These are phyloP conservation scores for Spodoptera litura DNA, from an alignment of 1,140 invertebrate species.

Conservation along the genomic window DNA sequence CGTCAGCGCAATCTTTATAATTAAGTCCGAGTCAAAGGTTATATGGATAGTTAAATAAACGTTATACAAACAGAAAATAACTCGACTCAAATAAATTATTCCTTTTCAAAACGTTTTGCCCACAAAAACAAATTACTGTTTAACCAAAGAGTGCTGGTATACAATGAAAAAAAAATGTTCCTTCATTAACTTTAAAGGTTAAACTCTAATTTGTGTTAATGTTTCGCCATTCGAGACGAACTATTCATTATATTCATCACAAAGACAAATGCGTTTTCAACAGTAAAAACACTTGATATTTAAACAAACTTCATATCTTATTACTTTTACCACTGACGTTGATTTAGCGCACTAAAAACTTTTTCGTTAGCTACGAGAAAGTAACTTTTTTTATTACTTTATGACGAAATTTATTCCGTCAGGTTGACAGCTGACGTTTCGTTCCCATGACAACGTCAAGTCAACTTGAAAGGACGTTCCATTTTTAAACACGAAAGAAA, in stretches of 20 bases:
- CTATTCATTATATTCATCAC: slow-evolving; percentile 31
- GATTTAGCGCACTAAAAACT: slow-evolving; percentile 26
- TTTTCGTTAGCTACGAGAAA: slow-evolving; percentile 32
- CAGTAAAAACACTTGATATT: slow-evolving; percentile 5
- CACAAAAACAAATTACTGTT: slow-evolving; percentile 45
- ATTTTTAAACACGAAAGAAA: slow-evolving; percentile 69
- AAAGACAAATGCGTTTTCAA: slow-evolving; percentile 41
- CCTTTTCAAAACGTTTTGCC: slow-evolving; percentile 20
- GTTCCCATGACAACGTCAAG: slow-evolving; percentile 42
- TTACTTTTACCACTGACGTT: slow-evolving; percentile 31
- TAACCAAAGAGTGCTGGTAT: background rate
- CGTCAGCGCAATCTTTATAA: background rate
- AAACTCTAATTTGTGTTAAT: slow-evolving; percentile 46
- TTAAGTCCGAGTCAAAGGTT: slow-evolving; percentile 16
- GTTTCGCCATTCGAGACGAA: slow-evolving; percentile 37
- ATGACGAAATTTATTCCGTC: slow-evolving; percentile 41
- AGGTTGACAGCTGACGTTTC: slow-evolving; percentile 48
- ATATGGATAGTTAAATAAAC: slow-evolving; percentile 5
- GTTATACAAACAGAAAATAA: slow-evolving; percentile 7
- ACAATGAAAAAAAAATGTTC: slow-evolving; percentile 35
- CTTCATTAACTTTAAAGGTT: slow-evolving; percentile 36
- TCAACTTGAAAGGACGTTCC: slow-evolving; percentile 61
- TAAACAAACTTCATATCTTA: background rate
- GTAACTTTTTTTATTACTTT: slow-evolving; percentile 22
- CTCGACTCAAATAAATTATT: slow-evolving; percentile 24